Conservation (phyloP, 1,140 invertebrate species). For the Holotrichia oblita region DNA sequence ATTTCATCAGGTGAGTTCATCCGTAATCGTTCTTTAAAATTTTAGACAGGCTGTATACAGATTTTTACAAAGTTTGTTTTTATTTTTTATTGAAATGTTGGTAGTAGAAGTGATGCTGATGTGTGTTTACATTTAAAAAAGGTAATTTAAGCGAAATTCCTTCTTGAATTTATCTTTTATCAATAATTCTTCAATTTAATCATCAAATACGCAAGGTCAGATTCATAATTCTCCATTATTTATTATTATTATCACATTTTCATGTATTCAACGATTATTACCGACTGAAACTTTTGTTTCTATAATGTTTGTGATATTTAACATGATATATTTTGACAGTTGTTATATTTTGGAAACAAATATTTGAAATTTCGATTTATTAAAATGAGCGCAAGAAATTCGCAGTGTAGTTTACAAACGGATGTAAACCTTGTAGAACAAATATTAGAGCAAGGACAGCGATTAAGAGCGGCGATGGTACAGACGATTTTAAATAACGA, state of each 20-base stretch:
- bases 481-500: slow-evolving; percentile 57
- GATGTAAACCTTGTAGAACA: slow-evolving; percentile 52
- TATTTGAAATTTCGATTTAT: not conserved
- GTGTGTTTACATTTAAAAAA: slow-evolving; percentile 31
- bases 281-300: slow-evolving; percentile 24
- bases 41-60: not conserved
- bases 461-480: slow-evolving; percentile 56
- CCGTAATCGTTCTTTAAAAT: not conserved
- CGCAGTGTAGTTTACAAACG: slow-evolving; percentile 19
- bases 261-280: too few relatives aligned
- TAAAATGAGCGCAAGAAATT: slow-evolving; percentile 23
- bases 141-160: slow-evolving; percentile 10
- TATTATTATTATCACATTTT: too few relatives aligned
- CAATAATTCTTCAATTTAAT: not conserved
- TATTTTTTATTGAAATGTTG: slow-evolving; percentile 19
- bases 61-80: not conserved
- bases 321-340: slow-evolving; percentile 18
- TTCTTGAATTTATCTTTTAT: not conserved
- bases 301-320: slow-evolving; percentile 20
- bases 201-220: not conserved
- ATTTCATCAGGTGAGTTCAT: too few relatives aligned
- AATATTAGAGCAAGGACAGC: slow-evolving; percentile 57
- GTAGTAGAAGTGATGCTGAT: slow-evolving; percentile 2
- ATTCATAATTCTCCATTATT: not conserved
- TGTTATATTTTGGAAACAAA: not conserved